Base-by-base conservation (phyloP, 2,113 vertebrate genomes). In the Calcarius ornatus region DNA sequence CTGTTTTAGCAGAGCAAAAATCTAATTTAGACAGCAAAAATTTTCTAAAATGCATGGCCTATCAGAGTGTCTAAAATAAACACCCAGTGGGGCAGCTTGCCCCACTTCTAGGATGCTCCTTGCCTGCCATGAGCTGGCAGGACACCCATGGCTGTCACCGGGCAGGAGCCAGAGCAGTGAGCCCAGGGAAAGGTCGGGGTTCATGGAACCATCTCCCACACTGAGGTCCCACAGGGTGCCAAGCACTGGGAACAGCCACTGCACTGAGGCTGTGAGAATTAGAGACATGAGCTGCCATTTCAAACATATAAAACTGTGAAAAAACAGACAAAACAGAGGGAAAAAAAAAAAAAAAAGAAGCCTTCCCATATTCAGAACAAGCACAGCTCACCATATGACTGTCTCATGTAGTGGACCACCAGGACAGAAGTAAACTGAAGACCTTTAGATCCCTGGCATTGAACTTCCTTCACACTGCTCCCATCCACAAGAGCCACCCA, bases 331-430 rank as follows among this genome's bases (percentile, higher is more conserved):
- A 18, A 18, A 42, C 12, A 21, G 9, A 14, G 9, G 5, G 1
- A 3, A 11, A 10, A 2, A 5, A 10, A 3, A 4, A 30, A 31
- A 20, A 9, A 11, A 27, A 24, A 42, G 1, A 9, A 48, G 5
- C 16, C 4, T 43, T 78, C 6, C 16, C 17, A 8, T 27, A 57
- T 22, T 68, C 2, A 1, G 30, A 54, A 60, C 16, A 53, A 0
- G 10, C n/a, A 63, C 21, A 77, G 50, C 18, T 88, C 3, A 0
- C 42, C 66, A 30, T 8, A 15, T 0, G 1, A 16, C 20, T 31
- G 11, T 6, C 42, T 75, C 28, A 15, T 6, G 3, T 4, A 16
- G 25, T 11, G 13, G 12, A 51, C 10, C 38, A 54, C n/a, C 10
- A 69, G 42, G 11, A 80, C 1, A 24, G 43, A 43, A 75, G 47